phyloP scores from a whole-genome alignment of 2,888 invertebrate genomes.

The Ceriagrion tenellum region DNA sequence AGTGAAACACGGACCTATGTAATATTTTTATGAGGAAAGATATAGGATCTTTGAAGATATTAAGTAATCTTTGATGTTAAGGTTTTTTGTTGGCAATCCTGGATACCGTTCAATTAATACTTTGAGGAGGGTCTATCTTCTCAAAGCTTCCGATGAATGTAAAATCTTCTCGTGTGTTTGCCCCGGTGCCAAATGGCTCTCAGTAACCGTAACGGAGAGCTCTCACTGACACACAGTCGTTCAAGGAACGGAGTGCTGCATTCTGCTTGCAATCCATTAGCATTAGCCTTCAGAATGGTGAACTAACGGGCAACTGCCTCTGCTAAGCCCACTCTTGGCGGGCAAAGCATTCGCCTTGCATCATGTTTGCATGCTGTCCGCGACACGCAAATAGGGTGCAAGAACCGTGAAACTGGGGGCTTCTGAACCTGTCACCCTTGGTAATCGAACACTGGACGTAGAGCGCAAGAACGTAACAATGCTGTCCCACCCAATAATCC shows the following conservation, averaged over 20 bases:
- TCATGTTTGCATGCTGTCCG: slow-evolving; percentile 6
- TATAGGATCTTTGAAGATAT: too few species aligned
- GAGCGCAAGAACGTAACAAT: not conserved
- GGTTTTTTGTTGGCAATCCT: too few species aligned
- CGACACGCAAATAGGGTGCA: slow-evolving; percentile 27
- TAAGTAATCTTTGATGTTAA: too few species aligned
- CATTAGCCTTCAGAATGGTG: slow-evolving; percentile 18
- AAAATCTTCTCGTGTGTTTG: not conserved
- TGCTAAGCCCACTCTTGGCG: not conserved
- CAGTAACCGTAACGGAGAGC: not conserved
- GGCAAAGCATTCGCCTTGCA: not conserved
- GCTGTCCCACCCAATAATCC: slow-evolving; percentile 15
- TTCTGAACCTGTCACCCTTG: not conserved
- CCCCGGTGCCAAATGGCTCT: not conserved
- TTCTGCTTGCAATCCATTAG: slow-evolving; percentile 33
- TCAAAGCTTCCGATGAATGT: not conserved
- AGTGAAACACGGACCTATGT: too few species aligned
- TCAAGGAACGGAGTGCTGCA: not conserved
- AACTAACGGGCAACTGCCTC: not conserved
- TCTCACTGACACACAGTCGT: not conserved
- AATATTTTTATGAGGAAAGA: too few species aligned
- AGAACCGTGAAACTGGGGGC: not conserved
- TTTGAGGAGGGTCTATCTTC: not conserved
- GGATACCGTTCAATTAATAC: too few species aligned
- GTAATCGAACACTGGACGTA: not conserved